Evolutionary conservation across 2,888 invertebrate genomes (phyloP), one percentile per base, ranked within the genome.

Genomic region (Acleris sparsana): DNA sequence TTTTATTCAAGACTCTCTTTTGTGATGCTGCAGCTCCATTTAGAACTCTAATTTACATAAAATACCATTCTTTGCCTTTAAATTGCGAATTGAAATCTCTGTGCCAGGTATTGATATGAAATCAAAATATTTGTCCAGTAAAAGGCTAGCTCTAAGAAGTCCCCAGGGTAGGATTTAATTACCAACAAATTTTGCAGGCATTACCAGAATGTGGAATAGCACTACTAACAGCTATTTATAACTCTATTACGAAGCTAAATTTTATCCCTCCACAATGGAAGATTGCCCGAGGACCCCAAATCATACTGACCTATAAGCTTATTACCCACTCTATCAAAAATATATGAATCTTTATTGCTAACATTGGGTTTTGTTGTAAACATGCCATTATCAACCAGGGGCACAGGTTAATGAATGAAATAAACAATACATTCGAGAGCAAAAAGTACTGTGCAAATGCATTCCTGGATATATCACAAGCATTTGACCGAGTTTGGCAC

Each of bases 401-500:
- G 5, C 25, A 25, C 25, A 25, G 25, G 25, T 25, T 25, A 25
- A 25, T 25, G 25, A 25, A 25, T 25, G 25, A 25, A 5, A 25
- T 25, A 25, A 25, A 25, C 5, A 5, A 25, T 25, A 25, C 25
- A 25, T 25, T 17, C 4, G 52, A 60, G 18, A 20, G 48, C 6
- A 60, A 43, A 43, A 43, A 52, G 18, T 63, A 53, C 17, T 66
- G 65, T 29, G 48, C 63, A 11, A 53, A 57, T 53, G 53, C 33
- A 16, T 75, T 73, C 43, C 57, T 74, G 6, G 73, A 75, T 22
- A 65, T 72, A 59, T 61, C 66, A 9, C 73, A 75, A 58, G 74
- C 76, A 6, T 78, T 76, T 60, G 75, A 78, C 57, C 75, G 68
- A 51, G 77, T 78, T 0, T 71, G 70, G 69, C 73, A 73, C 46